A percentile compares a stretch with the other conserved stretches of the same genome.
Evolutionary conservation across 1,140 invertebrate genomes (phyloP).

Genomic region (Asbolus verrucosus): DNA sequence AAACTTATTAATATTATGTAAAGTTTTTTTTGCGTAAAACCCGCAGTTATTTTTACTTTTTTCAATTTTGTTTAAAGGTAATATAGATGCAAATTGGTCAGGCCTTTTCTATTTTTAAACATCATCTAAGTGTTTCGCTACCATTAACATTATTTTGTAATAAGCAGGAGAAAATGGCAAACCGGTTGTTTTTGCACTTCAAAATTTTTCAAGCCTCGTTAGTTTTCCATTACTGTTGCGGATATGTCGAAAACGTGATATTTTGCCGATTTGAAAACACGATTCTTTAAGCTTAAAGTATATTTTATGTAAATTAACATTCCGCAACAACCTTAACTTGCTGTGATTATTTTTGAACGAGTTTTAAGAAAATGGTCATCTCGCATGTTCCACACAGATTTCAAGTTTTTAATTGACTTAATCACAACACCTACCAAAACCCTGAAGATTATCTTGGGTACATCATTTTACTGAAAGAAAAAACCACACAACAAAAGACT

Average conservation of each 20-base stretch:
- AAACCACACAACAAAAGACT: too few relatives aligned
- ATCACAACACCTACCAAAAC: too few relatives aligned
- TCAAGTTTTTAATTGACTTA: too few relatives aligned
- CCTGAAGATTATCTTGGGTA: too few relatives aligned
- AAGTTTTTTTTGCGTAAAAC: not conserved
- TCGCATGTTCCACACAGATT: not conserved
- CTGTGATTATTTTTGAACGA: not conserved
- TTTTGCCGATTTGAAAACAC: constrained; percentile 10
- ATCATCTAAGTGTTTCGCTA: too few relatives aligned
- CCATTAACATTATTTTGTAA: constrained; percentile 7
- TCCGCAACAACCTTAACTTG: constrained; percentile 3
- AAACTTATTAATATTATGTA: too few relatives aligned
- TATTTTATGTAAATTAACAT: constrained; percentile 28
- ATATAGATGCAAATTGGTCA: constrained; percentile 1
- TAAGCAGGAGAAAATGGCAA: constrained; percentile 14
- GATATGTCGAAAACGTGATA: constrained; percentile 29
- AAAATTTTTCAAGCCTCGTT: not conserved
- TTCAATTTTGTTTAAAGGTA: not conserved
- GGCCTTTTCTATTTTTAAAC: constrained; percentile 8
- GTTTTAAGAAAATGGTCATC: not conserved
- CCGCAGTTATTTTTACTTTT: not conserved
- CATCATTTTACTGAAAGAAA: not conserved
- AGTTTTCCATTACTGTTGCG: constrained; percentile 19
- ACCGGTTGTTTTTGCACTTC: not conserved
- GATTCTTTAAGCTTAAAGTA: constrained; percentile 23